Percentiles rank a stretch among this genome's conserved stretches.
These are phyloP conservation scores for Psococerastis gibbosa DNA, from an alignment of 2,888 invertebrate genomes.

Conservation along the genomic window DNA sequence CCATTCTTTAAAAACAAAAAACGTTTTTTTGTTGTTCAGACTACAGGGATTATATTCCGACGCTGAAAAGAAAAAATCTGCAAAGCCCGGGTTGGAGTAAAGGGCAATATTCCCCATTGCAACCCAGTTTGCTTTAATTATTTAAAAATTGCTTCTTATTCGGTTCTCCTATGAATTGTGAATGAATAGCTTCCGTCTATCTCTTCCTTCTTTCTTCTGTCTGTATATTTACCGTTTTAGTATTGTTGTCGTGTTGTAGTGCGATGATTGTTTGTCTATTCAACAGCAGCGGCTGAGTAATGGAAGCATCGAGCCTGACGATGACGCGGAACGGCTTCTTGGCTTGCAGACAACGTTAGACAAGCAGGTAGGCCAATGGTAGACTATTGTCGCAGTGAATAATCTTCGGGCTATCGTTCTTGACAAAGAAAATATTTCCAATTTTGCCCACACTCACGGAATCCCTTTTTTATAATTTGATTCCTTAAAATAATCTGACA, in stretches of 20 bases:
- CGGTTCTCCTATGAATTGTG: neutral
- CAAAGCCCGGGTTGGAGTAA: no score
- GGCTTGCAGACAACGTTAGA: constrained; percentile 72
- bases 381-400: no score
- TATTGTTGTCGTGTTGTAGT: neutral
- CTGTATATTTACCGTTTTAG: neutral
- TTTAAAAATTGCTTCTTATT: neutral
- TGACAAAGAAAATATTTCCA: no score
- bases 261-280: constrained; percentile 12
- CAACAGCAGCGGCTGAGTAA: constrained; percentile 32
- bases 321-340: constrained; percentile 39
- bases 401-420: no score
- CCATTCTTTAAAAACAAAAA: no score
- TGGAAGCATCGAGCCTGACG: constrained; percentile 37
- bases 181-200: neutral
- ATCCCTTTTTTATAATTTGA: no score
- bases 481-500: no score
- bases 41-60: no score
- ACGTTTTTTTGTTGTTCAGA: no score
- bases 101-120: no score
- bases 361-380: constrained; percentile 75
- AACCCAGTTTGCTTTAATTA: neutral
- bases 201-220: neutral
- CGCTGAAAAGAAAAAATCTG: no score
- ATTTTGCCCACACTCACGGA: no score